Percentiles rank a stretch among this genome's conserved stretches.
phyloP scores from a whole-genome alignment of 2,888 invertebrate species.

The Petrophora chlorosata region DNA sequence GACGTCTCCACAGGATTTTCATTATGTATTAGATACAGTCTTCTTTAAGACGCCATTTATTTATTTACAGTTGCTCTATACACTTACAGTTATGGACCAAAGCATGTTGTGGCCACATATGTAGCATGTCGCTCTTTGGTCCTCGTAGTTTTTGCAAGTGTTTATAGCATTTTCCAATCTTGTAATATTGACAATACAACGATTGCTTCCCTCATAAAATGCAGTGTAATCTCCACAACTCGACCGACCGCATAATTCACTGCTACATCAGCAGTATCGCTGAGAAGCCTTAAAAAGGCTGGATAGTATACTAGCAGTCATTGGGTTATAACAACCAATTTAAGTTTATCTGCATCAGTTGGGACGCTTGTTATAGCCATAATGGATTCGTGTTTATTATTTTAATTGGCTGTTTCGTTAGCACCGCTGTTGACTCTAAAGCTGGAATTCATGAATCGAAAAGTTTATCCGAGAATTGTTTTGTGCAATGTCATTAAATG shows the following conservation, averaged over 20 bases:
- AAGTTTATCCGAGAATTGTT: neutral
- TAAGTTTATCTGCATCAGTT: conserved; percentile 35
- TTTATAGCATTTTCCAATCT: no score
- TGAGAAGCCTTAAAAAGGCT: conserved; percentile 8
- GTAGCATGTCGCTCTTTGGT: no score
- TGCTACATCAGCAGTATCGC: conserved; percentile 14
- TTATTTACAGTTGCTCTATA: no score
- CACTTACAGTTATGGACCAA: no score
- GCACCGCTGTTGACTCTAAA: conserved; percentile 9
- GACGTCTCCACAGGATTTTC: no score
- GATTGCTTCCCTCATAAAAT: conserved; percentile 8
- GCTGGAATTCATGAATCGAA: conserved; percentile 1
- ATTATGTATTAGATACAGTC: no score
- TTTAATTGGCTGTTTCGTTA: conserved; percentile 44
- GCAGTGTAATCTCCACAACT: neutral
- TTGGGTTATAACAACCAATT: conserved; percentile 37
- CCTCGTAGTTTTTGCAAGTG: neutral
- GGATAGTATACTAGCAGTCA: conserved; percentile 24
- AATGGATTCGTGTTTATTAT: conserved; percentile 42
- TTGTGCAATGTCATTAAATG: no score
- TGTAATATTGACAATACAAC: no score
- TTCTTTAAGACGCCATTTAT: no score
- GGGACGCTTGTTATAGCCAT: conserved; percentile 23
- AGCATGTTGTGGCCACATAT: no score
- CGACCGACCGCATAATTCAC: conserved; percentile 8